Conservation (phyloP, 2,797 vertebrate species). For the Lepus townsendii region DNA sequence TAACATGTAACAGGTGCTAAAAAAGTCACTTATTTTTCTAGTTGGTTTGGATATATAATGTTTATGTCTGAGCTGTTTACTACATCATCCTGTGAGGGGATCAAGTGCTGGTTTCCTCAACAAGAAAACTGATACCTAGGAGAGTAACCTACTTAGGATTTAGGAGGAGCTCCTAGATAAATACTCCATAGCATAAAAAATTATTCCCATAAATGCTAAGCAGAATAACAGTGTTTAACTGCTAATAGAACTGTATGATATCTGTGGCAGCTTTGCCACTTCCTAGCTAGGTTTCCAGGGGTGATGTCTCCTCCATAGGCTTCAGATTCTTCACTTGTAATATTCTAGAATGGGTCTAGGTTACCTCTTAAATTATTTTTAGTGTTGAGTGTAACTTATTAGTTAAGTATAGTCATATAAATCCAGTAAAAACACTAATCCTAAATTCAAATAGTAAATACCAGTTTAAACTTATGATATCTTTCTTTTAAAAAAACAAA, state of each 20-base stretch:
- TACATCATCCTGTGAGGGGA: neutral
- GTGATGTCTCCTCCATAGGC: neutral
- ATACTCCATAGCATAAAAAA: neutral
- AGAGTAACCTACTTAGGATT: neutral
- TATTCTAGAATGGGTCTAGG: neutral
- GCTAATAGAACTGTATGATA: neutral
- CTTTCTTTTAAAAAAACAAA: neutral
- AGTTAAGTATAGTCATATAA: neutral
- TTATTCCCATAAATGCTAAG: neutral
- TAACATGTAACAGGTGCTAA: neutral
- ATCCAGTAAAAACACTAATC: neutral
- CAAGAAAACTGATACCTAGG: neutral
- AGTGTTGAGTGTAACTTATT: neutral
- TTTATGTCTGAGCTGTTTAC: neutral
- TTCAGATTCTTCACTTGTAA: neutral
- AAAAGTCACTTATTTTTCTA: neutral
- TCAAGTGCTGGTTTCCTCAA: neutral
- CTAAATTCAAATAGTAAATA: constrained; percentile 46
- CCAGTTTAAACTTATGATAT: neutral
- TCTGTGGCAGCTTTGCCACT: neutral
- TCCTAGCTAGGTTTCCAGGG: neutral
- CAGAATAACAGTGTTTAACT: neutral
- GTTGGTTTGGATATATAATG: constrained; percentile 13
- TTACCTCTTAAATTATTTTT: neutral
- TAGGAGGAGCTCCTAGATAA: neutral